phyloP scores from a whole-genome alignment of 2,888 invertebrate species.

The Orchestes rusci region DNA sequence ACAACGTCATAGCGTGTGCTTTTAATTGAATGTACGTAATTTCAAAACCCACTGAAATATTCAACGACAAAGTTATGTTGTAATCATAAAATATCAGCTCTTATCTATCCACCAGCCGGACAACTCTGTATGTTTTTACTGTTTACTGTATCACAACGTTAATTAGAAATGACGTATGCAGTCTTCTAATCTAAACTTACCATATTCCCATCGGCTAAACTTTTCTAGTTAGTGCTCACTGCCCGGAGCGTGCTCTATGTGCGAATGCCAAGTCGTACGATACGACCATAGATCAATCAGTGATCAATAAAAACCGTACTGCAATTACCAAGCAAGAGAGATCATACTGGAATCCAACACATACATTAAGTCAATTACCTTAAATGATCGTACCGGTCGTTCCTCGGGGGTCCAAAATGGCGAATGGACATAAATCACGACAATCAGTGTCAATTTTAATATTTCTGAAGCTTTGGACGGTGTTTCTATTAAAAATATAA shows the following conservation, averaged over 20 bases:
- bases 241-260: slow-evolving; percentile 38
- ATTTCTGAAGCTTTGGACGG: slow-evolving; percentile 15
- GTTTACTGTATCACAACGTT: too few species aligned
- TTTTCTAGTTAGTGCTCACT: neutral
- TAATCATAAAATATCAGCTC: too few species aligned
- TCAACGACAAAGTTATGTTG: too few species aligned
- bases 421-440: slow-evolving; percentile 21
- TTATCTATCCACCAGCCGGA: too few species aligned
- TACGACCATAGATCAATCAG: slow-evolving; percentile 43
- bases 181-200: too few species aligned
- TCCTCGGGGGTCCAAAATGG: slow-evolving; percentile 23
- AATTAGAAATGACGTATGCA: too few species aligned
- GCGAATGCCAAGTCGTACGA: slow-evolving; percentile 40
- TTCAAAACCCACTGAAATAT: too few species aligned
- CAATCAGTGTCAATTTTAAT: slow-evolving; percentile 26
- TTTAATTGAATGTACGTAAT: too few species aligned
- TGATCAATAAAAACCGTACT: slow-evolving; percentile 39
- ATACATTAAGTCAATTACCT: slow-evolving; percentile 42
- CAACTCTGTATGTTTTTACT: too few species aligned
- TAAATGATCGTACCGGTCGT: slow-evolving; percentile 35
- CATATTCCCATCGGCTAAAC: too few species aligned
- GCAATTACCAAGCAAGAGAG: slow-evolving; percentile 30
- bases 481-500: slow-evolving; percentile 20
- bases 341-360: slow-evolving; percentile 43
- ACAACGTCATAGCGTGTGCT: too few species aligned